A percentile compares a stretch with the other conserved stretches of the same genome.
Evolutionary conservation across 2,797 vertebrate species (phyloP).

Genomic region (Pipistrellus kuhlii): DNA sequence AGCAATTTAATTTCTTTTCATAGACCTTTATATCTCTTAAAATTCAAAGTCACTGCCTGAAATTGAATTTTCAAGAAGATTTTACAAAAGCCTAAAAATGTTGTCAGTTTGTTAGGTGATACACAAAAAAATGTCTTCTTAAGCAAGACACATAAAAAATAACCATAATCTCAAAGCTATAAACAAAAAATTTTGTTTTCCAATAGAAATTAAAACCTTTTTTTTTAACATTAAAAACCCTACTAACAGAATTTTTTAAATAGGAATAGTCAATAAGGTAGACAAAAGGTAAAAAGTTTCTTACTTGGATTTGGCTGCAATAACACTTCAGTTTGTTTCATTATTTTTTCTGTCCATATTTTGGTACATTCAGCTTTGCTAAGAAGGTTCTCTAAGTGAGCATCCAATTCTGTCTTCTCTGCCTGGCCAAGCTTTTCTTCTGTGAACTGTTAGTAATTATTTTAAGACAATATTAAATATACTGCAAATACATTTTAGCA

Average conservation of each 20-base stretch:
- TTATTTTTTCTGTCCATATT: constrained; percentile 95
- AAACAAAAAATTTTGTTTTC: constrained; percentile 23
- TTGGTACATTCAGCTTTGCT: constrained; percentile 94
- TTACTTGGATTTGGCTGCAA: constrained; percentile 97
- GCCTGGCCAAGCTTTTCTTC: constrained; percentile 96
- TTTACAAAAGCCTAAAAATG: not conserved
- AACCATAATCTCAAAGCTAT: not conserved
- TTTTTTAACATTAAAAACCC: not conserved
- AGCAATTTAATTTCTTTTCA: constrained; percentile 16
- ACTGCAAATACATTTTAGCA: constrained; percentile 24
- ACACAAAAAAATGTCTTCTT: constrained; percentile 18
- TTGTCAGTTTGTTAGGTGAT: not conserved
- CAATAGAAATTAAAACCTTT: not conserved
- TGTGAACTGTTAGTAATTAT: constrained; percentile 90
- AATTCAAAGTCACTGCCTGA: constrained; percentile 44
- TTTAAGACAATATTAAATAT: constrained; percentile 31
- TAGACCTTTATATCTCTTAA: constrained; percentile 4
- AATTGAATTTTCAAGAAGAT: constrained; percentile 43
- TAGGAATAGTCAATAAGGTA: constrained; percentile 2
- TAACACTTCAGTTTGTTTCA: constrained; percentile 96
- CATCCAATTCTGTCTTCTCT: constrained; percentile 95
- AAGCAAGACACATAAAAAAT: not conserved
- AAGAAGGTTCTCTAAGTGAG: constrained; percentile 94
- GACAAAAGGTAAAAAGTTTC: constrained; percentile 73
- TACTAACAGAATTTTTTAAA: not conserved